Conservation (phyloP, 2,113 vertebrate species). For the Hiodon alosoides region DNA sequence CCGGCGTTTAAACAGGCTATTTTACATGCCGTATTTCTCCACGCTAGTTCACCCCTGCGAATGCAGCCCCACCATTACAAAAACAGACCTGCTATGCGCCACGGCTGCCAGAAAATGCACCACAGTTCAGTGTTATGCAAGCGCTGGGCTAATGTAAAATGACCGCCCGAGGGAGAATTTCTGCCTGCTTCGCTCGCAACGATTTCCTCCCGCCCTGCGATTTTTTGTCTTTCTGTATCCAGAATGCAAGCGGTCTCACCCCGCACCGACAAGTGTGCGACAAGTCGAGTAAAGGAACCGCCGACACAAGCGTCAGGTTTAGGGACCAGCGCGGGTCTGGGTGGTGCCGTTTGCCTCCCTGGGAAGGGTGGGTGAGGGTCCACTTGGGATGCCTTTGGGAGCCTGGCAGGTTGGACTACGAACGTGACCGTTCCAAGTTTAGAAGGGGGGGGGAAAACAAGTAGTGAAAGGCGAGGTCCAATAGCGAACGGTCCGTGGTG, state of each 20-base stretch:
- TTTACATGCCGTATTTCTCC: constrained; percentile 50
- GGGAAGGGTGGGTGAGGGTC: too few species aligned
- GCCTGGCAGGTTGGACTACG: too few species aligned
- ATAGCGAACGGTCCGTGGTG: constrained; percentile 1
- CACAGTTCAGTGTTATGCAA: constrained; percentile 32
- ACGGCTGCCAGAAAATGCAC: constrained; percentile 34
- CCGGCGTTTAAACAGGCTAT: constrained; percentile 43
- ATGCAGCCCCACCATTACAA: constrained; percentile 52
- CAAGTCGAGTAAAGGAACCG: too few species aligned
- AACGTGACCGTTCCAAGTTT: neutral
- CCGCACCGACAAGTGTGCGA: too few species aligned
- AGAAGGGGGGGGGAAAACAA: neutral
- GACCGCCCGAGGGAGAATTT: constrained; percentile 32
- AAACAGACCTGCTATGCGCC: constrained; percentile 46
- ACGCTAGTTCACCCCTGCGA: constrained; percentile 44
- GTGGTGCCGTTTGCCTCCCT: too few species aligned
- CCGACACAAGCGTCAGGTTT: too few species aligned
- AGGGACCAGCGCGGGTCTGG: too few species aligned
- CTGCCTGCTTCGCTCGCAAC: neutral
- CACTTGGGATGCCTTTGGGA: too few species aligned
- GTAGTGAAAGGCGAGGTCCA: neutral
- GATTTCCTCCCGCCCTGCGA: neutral
- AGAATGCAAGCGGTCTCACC: too few species aligned
- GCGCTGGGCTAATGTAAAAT: constrained; percentile 7
- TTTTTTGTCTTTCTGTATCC: neutral